These are phyloP conservation scores for Peromyscus californicus DNA, from an alignment of 2,113 vertebrate species.

Conservation along the genomic window DNA sequence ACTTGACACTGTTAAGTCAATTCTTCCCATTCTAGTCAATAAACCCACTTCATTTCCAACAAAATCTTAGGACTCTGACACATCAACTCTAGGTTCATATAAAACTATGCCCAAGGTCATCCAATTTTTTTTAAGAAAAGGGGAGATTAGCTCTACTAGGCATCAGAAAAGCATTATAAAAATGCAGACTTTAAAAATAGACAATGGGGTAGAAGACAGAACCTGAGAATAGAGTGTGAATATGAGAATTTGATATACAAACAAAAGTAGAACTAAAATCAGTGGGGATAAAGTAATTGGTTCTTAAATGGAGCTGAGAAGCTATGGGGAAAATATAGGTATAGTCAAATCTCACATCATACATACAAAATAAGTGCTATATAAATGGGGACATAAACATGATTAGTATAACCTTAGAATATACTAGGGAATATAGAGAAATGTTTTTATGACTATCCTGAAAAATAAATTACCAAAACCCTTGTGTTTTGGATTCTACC, in stretches of 20 bases:
- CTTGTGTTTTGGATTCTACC: background rate
- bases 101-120: background rate
- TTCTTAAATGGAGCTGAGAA: background rate
- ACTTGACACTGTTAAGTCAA: background rate
- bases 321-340: background rate
- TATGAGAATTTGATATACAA: background rate
- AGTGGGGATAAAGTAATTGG: background rate
- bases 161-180: constrained; percentile 22
- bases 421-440: background rate
- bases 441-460: background rate
- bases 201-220: background rate
- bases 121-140: constrained; percentile 54
- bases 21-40: constrained; percentile 1
- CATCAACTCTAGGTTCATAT: constrained; percentile 35
- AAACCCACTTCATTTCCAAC: constrained; percentile 18
- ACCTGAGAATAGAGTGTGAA: background rate
- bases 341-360: background rate
- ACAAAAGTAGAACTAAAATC: background rate
- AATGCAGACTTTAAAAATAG: background rate
- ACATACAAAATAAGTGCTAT: background rate
- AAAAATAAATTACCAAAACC: background rate
- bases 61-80: constrained; percentile 42
- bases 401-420: background rate
- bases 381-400: background rate
- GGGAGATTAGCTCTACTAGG: background rate